A percentile compares a stretch with the other conserved stretches of the same genome.
These are phyloP conservation scores for Drosophila pseudoobscura DNA, from an alignment of 1,140 invertebrate genomes.

Conservation along the genomic window DNA sequence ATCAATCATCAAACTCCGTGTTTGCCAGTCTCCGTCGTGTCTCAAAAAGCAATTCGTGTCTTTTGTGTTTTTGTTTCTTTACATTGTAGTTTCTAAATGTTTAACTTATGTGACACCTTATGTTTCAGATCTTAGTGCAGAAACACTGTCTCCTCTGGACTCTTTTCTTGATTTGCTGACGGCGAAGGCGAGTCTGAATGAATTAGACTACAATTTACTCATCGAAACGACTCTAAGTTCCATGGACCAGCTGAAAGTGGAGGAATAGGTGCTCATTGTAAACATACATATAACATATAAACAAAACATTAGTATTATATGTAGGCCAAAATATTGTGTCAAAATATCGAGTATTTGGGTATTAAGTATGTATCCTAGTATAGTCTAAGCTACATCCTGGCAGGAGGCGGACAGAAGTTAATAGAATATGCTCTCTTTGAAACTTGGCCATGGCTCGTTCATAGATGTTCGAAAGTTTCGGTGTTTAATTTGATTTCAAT, in stretches of 20 bases:
- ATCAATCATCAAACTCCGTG: constrained; percentile 3
- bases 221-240: constrained; percentile 89
- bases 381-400: not conserved
- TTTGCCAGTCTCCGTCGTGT: constrained; percentile 37
- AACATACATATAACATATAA: not conserved
- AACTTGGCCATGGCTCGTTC: too few species aligned
- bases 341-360: constrained; percentile 30
- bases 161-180: constrained; percentile 93
- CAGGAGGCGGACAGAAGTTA: too few species aligned
- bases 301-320: constrained; percentile 10
- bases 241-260: constrained; percentile 67
- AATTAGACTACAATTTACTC: constrained; percentile 91
- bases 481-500: too few species aligned
- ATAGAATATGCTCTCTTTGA: too few species aligned
- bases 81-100: not conserved
- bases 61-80: not conserved
- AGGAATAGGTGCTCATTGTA: constrained; percentile 28
- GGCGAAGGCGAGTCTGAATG: constrained; percentile 92
- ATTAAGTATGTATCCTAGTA: not conserved
- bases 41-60: not conserved
- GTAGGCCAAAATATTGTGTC: constrained; percentile 44
- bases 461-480: too few species aligned
- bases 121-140: constrained; percentile 87
- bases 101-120: not conserved
- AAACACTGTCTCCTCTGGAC: constrained; percentile 90